Conservation (phyloP, 2,888 invertebrate genomes). For the Dasypogon diadema region DNA sequence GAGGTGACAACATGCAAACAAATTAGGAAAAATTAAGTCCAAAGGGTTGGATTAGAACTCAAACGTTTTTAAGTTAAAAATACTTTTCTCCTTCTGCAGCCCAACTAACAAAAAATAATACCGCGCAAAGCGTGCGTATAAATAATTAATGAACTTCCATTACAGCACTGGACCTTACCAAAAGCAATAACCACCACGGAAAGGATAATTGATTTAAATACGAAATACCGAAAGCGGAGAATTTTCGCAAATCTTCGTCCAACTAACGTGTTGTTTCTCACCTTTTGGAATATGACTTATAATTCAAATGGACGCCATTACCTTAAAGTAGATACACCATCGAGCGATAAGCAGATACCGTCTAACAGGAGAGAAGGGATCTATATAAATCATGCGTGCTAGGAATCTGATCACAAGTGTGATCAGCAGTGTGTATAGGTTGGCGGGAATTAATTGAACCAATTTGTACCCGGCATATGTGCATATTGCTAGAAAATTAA, state of each 20-base stretch:
- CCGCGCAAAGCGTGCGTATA: no score
- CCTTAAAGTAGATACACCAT: conserved; percentile 32
- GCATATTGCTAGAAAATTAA: conserved; percentile 50
- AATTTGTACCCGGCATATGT: conserved; percentile 47
- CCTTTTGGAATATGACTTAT: conserved; percentile 40
- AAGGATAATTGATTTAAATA: not conserved
- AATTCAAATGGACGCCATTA: conserved; percentile 46
- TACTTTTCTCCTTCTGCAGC: no score
- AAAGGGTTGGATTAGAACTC: no score
- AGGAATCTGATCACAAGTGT: conserved; percentile 36
- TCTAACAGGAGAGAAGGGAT: conserved; percentile 34
- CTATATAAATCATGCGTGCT: conserved; percentile 38
- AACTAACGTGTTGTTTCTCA: not conserved
- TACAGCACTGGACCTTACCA: no score
- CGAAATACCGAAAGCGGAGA: not conserved
- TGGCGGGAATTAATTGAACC: conserved; percentile 49
- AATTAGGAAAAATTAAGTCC: no score
- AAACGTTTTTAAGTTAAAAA: no score
- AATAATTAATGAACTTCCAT: no score
- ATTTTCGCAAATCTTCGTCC: conserved; percentile 13
- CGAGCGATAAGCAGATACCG: not conserved
- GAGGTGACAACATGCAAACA: no score
- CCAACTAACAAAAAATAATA: no score
- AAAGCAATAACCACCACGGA: no score
- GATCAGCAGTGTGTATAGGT: conserved; percentile 37